phyloP scores from a whole-genome alignment of 2,797 vertebrate genomes.

The Sparus aurata region DNA sequence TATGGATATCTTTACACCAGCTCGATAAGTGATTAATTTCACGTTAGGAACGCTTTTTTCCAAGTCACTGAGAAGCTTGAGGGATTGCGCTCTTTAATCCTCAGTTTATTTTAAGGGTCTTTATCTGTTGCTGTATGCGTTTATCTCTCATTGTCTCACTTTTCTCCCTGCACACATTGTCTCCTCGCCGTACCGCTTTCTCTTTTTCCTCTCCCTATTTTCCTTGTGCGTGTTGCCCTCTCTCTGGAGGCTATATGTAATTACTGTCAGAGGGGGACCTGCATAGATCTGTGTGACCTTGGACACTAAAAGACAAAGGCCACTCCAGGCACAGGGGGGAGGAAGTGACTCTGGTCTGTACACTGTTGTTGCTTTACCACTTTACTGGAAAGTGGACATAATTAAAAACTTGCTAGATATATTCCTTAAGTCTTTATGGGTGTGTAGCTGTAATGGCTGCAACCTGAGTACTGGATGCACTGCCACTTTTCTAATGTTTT shows the following conservation, averaged over 20 bases:
- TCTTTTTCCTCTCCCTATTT: constrained; percentile 43
- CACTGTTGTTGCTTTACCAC: constrained; percentile 41
- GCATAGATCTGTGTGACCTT: constrained; percentile 80
- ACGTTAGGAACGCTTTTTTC: constrained; percentile 54
- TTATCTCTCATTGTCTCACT: constrained; percentile 68
- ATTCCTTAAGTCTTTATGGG: constrained; percentile 26
- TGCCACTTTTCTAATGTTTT: neutral
- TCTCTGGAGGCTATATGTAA: constrained; percentile 81
- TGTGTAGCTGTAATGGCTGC: constrained; percentile 7
- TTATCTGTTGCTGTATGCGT: constrained; percentile 67
- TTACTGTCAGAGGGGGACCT: constrained; percentile 81
- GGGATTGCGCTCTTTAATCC: constrained; percentile 71
- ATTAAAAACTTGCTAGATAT: constrained; percentile 61
- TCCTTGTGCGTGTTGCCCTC: constrained; percentile 50
- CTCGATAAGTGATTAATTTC: constrained; percentile 70
- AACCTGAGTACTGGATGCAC: constrained; percentile 2
- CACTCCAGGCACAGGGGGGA: constrained; percentile 61
- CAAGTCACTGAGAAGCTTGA: constrained; percentile 68
- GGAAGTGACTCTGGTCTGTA: constrained; percentile 49
- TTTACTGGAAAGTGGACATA: constrained; percentile 37
- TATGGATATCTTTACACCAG: constrained; percentile 59
- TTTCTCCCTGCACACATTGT: constrained; percentile 34
- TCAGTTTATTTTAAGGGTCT: constrained; percentile 67
- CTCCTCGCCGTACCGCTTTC: constrained; percentile 33
- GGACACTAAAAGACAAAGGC: constrained; percentile 75